A percentile compares a stretch with the other conserved stretches of the same genome.
Conservation (phyloP, 2,888 invertebrate genomes). For the Drosophila nigricruria region DNA sequence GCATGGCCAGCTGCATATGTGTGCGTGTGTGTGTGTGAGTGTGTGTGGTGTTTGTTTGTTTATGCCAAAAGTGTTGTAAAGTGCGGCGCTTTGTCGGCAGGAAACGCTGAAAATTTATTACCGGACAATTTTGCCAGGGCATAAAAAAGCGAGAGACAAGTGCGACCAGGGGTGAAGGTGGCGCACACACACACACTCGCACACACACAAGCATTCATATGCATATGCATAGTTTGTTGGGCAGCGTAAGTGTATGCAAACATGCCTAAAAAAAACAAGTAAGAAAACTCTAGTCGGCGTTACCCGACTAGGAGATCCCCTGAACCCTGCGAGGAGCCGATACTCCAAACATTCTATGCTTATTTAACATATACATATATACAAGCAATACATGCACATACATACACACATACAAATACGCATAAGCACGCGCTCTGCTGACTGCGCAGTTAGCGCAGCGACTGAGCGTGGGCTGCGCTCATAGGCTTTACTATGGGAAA, state of each 20-base stretch:
- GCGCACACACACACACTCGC: constrained; percentile 10
- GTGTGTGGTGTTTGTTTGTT: constrained; percentile 70
- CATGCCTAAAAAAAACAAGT: constrained; percentile 72
- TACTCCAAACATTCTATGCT: too few relatives aligned
- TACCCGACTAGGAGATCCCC: too few relatives aligned
- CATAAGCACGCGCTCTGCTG: too few relatives aligned
- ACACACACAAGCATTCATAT: constrained; percentile 54
- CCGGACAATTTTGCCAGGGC: constrained; percentile 78
- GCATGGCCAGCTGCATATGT: constrained; percentile 56
- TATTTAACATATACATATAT: too few relatives aligned
- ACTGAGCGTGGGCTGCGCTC: too few relatives aligned
- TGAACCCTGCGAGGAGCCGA: too few relatives aligned
- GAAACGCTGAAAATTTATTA: constrained; percentile 83
- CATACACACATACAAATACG: too few relatives aligned
- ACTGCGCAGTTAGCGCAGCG: too few relatives aligned
- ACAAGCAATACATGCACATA: too few relatives aligned
- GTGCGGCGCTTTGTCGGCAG: constrained; percentile 83
- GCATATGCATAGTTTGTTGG: constrained; percentile 77
- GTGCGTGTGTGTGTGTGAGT: constrained; percentile 8
- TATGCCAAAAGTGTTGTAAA: constrained; percentile 82
- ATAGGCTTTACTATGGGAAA: too few relatives aligned
- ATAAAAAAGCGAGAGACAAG: constrained; percentile 53
- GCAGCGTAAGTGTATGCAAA: constrained; percentile 75
- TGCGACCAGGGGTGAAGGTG: constrained; percentile 10
- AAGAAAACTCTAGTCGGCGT: too few relatives aligned